phyloP scores from a whole-genome alignment of 2,888 invertebrate species.

The Neoscelio sp. region DNA sequence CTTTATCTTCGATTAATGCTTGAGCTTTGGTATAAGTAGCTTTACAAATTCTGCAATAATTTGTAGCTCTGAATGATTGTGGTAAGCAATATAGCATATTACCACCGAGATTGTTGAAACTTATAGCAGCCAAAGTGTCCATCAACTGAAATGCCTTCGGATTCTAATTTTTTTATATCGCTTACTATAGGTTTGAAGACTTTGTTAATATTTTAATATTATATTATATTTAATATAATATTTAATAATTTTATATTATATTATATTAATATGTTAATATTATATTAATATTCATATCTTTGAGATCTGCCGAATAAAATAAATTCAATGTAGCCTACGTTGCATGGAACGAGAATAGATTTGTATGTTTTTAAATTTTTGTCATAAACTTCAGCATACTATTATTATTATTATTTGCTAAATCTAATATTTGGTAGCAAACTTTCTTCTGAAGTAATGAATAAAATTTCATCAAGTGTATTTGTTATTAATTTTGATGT shows the following conservation, averaged over 20 bases:
- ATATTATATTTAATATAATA: too few relatives aligned
- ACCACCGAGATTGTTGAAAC: slow-evolving; percentile 57
- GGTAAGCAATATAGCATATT: slow-evolving; percentile 44
- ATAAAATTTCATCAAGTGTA: background rate
- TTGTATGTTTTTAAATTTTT: too few relatives aligned
- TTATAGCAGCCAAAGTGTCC: slow-evolving; percentile 32
- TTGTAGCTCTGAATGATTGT: slow-evolving; percentile 20
- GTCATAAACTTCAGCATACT: too few relatives aligned
- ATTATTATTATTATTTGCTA: too few relatives aligned
- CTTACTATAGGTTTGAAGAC: slow-evolving; percentile 36
- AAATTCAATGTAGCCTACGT: too few relatives aligned
- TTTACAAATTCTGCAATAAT: slow-evolving; percentile 26
- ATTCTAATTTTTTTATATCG: slow-evolving; percentile 39
- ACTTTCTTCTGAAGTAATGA: background rate
- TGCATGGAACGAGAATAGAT: too few relatives aligned
- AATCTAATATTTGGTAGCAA: background rate
- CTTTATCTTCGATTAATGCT: background rate
- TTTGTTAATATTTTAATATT: too few relatives aligned
- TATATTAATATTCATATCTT: too few relatives aligned
- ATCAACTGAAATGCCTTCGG: slow-evolving; percentile 17
- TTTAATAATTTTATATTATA: too few relatives aligned
- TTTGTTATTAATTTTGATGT: background rate
- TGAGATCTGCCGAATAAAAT: too few relatives aligned
- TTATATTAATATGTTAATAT: too few relatives aligned
- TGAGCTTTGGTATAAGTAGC: slow-evolving; percentile 1